phyloP scores from a whole-genome alignment of 2,888 invertebrate genomes.

The Synergus gifuensis region DNA sequence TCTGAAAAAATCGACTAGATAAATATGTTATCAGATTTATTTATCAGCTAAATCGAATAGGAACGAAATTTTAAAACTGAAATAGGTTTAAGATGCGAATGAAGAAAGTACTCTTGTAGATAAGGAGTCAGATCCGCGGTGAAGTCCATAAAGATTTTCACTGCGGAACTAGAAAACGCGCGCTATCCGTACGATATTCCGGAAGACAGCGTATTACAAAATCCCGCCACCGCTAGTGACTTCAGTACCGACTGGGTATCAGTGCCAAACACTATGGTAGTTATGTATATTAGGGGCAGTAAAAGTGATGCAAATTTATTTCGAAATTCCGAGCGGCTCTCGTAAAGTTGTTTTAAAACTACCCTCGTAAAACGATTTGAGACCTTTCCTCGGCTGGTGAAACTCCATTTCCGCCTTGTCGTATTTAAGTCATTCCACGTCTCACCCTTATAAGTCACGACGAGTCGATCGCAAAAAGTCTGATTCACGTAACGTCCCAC shows the following conservation, averaged over 20 bases:
- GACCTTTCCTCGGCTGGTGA: conserved; percentile 61
- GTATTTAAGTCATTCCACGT: conserved; percentile 62
- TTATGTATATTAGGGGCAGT: conserved; percentile 73
- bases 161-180: conserved; percentile 55
- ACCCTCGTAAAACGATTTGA: conserved; percentile 75
- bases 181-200: conserved; percentile 61
- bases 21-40: neutral
- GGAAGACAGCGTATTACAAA: conserved; percentile 54
- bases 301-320: conserved; percentile 76
- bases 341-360: conserved; percentile 73
- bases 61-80: neutral
- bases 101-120: conserved; percentile 24
- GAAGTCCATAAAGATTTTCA: conserved; percentile 57
- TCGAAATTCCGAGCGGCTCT: conserved; percentile 69
- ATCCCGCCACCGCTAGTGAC: conserved; percentile 52
- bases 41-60: neutral
- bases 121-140: conserved; percentile 49
- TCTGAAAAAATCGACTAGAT: neutral
- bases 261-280: conserved; percentile 74
- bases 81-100: neutral
- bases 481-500: neutral
- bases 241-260: conserved; percentile 63
- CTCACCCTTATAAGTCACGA: conserved; percentile 8
- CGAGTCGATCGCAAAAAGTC: conserved; percentile 57
- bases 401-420: conserved; percentile 59